These are phyloP conservation scores for Cephus pygmeus DNA, from an alignment of 2,888 invertebrate genomes.

Conservation along the genomic window DNA sequence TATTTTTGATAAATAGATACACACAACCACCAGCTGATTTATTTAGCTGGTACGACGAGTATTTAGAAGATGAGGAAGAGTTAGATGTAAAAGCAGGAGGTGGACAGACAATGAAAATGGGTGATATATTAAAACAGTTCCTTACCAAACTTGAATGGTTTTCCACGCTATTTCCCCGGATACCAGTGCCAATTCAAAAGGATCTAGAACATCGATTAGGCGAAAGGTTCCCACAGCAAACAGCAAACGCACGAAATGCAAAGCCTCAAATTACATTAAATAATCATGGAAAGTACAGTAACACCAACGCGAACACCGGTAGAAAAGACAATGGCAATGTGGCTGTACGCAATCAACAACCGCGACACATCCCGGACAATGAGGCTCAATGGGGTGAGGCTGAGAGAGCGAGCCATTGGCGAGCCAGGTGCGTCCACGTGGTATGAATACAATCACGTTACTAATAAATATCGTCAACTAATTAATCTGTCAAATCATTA, in stretches of 20 bases:
- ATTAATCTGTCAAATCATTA: constrained; percentile 10
- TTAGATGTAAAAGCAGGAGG: constrained; percentile 98
- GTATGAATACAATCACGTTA: constrained; percentile 63
- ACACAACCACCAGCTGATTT: constrained; percentile 96
- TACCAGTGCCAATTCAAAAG: constrained; percentile 97
- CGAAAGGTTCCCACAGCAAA: constrained; percentile 72
- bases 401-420: constrained; percentile 63
- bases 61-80: constrained; percentile 96
- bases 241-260: constrained; percentile 60
- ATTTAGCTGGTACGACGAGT: constrained; percentile 97
- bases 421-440: constrained; percentile 66
- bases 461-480: constrained; percentile 31
- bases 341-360: constrained; percentile 46
- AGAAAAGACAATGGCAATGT: constrained; percentile 58
- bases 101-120: constrained; percentile 92
- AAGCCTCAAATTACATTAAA: constrained; percentile 63
- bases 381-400: constrained; percentile 66
- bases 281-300: constrained; percentile 59
- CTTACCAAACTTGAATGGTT: constrained; percentile 98
- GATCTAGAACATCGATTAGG: constrained; percentile 83
- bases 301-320: constrained; percentile 37
- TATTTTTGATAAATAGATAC: constrained; percentile 76
- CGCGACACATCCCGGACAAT: constrained; percentile 62
- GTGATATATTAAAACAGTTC: constrained; percentile 92
- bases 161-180: constrained; percentile 96